These are phyloP conservation scores for Pollachius pollachius DNA, from an alignment of 2,113 vertebrate genomes.

Conservation along the genomic window DNA sequence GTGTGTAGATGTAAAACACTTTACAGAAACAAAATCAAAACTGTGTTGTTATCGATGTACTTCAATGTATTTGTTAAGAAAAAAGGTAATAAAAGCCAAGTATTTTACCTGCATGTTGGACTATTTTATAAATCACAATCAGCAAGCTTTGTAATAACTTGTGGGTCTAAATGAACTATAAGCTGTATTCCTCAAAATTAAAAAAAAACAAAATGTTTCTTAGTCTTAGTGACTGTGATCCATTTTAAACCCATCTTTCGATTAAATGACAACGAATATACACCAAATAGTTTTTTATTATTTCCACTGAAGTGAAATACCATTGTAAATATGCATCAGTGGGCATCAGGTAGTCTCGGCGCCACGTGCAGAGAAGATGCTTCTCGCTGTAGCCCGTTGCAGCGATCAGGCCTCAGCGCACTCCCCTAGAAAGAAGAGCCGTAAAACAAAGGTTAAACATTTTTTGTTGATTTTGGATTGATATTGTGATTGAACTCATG, in stretches of 20 bases:
- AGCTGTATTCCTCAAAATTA: no score
- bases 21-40: slow-evolving; percentile 84
- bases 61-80: slow-evolving; percentile 88
- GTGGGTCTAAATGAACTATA: no score
- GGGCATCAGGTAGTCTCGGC: no score
- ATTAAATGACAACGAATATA: no score
- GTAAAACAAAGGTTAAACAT: background rate
- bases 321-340: background rate
- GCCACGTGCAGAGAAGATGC: no score
- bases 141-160: no score
- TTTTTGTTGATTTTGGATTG: background rate
- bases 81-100: slow-evolving; percentile 81
- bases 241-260: no score
- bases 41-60: slow-evolving; percentile 95
- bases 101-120: slow-evolving; percentile 85
- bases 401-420: slow-evolving; percentile 48
- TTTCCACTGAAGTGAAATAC: background rate
- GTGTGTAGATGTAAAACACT: slow-evolving; percentile 91
- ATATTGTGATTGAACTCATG: background rate
- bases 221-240: no score
- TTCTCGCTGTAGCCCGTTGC: no score
- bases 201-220: no score
- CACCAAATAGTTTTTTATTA: background rate
- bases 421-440: slow-evolving; percentile 38
- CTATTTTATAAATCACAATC: background rate